Evolutionary conservation across 2,797 vertebrate genomes (phyloP), one percentile per base, ranked within the genome.

Genomic region (Scyliorhinus canicula): DNA sequence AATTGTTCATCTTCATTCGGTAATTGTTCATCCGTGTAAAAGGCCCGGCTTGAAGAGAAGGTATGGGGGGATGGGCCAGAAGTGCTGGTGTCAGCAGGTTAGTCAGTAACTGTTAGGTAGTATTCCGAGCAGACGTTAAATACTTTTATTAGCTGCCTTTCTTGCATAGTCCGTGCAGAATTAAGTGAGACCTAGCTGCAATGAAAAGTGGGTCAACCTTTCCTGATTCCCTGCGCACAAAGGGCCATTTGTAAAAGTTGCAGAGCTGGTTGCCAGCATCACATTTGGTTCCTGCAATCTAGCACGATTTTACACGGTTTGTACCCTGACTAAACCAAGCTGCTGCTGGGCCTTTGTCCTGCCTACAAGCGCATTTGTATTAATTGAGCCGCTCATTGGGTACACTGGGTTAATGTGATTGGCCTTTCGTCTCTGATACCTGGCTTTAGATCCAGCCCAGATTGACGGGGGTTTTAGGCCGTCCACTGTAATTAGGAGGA

Each of bases 241-340:
- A 91, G 88, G 88, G 24, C 88, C 60, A 91, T 91, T 91, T 91
- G 57, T 91, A 65, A 91, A 91, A 65, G 57, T 65, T 91, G 88
- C 57, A 26, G 60, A 91, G 21, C 40, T 63, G 40, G n/a, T 40
- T 65, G 88, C 88, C 60, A 65, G n/a, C 16, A 91, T 91, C 21
- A 44, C n/a, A 44, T 91, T 91, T 91, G 57, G 60, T 65, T 91
- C 57, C 88, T 91, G 88, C n/a, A 60, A 63, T 91, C 60, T 60
- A 4, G 88, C 88, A 91, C 57, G 26, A 91, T 91, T 63, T 91
- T 91, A 19, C n/a, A 91, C 40, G 1, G 55, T 40, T 91, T 91
- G 88, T 65, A n/a, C 6, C n/a, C 16, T 57, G 35, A 90, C 55
- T 60, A 60, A n/a, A n/a, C 14, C 31, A 52, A 65, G n/a, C 88